Conservation (phyloP, 2,113 vertebrate species). For the Cyprinodon brontotheroides region DNA sequence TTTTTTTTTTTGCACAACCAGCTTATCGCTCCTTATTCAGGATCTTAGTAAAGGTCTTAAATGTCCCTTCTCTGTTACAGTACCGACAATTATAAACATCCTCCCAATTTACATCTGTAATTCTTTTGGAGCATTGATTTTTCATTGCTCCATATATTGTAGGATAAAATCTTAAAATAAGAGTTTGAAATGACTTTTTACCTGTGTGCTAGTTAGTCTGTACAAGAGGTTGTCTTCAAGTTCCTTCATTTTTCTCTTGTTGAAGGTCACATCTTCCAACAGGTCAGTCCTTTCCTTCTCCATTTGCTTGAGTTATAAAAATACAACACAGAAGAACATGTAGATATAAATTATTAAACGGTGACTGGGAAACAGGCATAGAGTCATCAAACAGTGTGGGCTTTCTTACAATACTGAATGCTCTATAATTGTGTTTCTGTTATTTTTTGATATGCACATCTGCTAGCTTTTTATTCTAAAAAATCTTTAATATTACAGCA, state of each 20-base stretch:
- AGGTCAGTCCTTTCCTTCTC: conserved; percentile 94
- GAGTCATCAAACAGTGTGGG: too few relatives aligned
- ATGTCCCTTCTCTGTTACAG: neutral
- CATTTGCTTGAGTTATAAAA: conserved; percentile 82
- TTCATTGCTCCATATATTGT: neutral
- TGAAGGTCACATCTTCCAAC: conserved; percentile 88
- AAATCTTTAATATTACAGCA: too few relatives aligned
- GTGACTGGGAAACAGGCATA: too few relatives aligned
- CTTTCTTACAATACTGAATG: too few relatives aligned
- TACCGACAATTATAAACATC: neutral
- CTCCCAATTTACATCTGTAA: neutral
- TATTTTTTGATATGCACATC: too few relatives aligned
- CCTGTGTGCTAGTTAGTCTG: conserved; percentile 88
- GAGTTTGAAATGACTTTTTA: conserved; percentile 1
- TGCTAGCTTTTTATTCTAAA: too few relatives aligned
- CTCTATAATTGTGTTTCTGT: too few relatives aligned
- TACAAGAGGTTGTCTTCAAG: conserved; percentile 93
- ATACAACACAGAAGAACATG: neutral
- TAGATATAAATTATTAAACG: conserved; percentile 3
- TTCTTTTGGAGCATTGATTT: neutral
- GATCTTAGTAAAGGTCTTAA: neutral
- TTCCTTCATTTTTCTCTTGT: conserved; percentile 94
- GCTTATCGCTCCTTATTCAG: too few relatives aligned
- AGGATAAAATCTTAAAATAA: neutral
- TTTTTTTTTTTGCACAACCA: too few relatives aligned